Percentiles rank a stretch among this genome's conserved stretches.
phyloP scores from a whole-genome alignment of 2,888 invertebrate genomes.

The Aphidoletes aphidimyza region DNA sequence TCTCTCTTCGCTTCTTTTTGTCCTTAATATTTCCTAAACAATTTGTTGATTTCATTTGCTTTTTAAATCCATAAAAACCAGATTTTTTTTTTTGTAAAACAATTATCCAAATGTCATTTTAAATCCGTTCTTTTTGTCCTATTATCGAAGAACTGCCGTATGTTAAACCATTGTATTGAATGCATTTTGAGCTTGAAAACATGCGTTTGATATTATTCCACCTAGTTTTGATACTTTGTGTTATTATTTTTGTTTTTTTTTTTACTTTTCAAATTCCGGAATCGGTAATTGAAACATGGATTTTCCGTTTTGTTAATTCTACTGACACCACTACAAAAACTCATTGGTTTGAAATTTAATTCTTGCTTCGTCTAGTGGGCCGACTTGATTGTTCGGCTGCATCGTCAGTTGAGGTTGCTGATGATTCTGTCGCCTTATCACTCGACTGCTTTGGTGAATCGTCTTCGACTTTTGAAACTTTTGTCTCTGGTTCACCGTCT shows the following conservation, averaged over 20 bases:
- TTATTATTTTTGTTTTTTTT: not conserved
- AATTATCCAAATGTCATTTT: conserved; percentile 39
- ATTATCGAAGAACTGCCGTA: not conserved
- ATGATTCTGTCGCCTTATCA: not conserved
- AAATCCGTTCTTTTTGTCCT: conserved; percentile 1
- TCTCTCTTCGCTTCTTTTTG: not conserved
- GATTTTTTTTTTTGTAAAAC: not conserved
- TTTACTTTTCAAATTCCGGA: not conserved
- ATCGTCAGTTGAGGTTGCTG: not conserved
- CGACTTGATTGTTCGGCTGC: conserved; percentile 8
- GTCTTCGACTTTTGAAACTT: not conserved
- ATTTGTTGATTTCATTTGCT: not conserved
- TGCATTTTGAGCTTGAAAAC: not conserved
- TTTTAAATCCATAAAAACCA: conserved; percentile 8
- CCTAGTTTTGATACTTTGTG: not conserved
- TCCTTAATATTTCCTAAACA: conserved; percentile 36
- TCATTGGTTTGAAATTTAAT: not conserved
- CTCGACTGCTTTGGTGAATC: not conserved
- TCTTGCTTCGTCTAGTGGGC: not conserved
- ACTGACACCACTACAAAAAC: not conserved
- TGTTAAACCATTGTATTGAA: not conserved
- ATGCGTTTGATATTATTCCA: not conserved
- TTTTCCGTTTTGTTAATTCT: not conserved
- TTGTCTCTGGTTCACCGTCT: not conserved
- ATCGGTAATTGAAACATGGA: not conserved